Evolutionary conservation across 2,113 vertebrate genomes (phyloP).

Genomic region (Leucoraja erinaceus): DNA sequence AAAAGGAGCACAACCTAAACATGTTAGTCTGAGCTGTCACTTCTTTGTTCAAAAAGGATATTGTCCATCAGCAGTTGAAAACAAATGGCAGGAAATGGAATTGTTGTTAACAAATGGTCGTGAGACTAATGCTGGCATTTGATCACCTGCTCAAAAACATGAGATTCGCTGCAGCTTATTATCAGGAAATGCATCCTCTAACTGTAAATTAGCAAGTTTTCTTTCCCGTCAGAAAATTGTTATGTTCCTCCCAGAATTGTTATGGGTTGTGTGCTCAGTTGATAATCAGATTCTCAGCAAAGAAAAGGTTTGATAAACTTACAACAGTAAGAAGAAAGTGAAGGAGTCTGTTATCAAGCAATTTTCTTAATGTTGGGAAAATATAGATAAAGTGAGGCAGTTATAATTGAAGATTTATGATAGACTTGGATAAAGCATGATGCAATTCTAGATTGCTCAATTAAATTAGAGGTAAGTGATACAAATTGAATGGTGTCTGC

Average conservation of each 20-base stretch:
- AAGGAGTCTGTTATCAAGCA: background rate
- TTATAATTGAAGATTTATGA: background rate
- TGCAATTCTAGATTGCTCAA: background rate
- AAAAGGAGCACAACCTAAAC: background rate
- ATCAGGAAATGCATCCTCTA: background rate
- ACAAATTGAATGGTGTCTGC: background rate
- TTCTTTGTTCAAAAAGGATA: constrained; percentile 12
- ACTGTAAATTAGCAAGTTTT: background rate
- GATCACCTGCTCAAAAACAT: background rate
- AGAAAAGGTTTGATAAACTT: background rate
- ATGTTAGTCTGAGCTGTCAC: background rate
- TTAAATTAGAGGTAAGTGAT: background rate
- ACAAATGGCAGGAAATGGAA: constrained; percentile 40
- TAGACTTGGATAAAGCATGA: background rate
- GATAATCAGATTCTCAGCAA: background rate
- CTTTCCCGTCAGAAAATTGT: background rate
- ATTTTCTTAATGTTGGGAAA: background rate
- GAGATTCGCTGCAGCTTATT: constrained; percentile 7
- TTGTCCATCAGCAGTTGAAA: constrained; percentile 40
- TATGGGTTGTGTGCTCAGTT: background rate
- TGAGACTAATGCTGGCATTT: background rate
- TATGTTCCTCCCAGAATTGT: background rate
- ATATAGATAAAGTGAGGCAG: background rate
- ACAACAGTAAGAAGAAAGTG: background rate
- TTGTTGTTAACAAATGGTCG: constrained; percentile 35